Evolutionary conservation across 2,888 invertebrate genomes (phyloP), one percentile per base, ranked within the genome.

Genomic region (Meteorus cinctellus): DNA sequence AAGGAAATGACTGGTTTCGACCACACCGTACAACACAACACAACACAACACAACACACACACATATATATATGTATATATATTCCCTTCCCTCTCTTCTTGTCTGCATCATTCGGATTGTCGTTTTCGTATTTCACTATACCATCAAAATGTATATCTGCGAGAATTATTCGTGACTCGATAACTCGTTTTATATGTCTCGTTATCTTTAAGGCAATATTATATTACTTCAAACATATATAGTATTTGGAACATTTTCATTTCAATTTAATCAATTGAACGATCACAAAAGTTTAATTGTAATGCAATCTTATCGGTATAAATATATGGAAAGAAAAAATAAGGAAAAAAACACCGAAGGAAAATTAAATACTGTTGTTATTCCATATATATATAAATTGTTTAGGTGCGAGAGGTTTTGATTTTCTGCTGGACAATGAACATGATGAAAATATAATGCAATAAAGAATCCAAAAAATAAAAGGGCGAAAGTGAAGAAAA

Each of bases 401-500:
- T 1, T 10, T 8, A 34, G 5, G 34, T 24, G 2, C 0, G 8
- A 34, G 34, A 34, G 4, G 34, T 34, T 34, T 34, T 6, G 8
- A 34, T 41, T 41, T 41, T 12, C 8, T 41, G 8, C 24, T 48
- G 2, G 4, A n/a, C 16, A 48, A 48, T n/a, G 1, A n/a, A 16
- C 0, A n/a, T n/a, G 6, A 14, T 48, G 1, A 72, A 51, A 41
- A 2, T 59, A 72, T 10, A 72, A 74, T 59, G 71, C 34, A 62
- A 69, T 51, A 67, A 41, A 66, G 29, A 45, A 68, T 2, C 34
- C 8, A 16, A 66, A 68, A 60, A 51, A 76, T 71, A 24, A 74
- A 74, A 72, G 41, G 29, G 45, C 29, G 45, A 55, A 67, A 16
- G 60, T 41, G 41, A 66, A n/a, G 24, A 65, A 41, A 66, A 45